Evolutionary conservation across 2,113 vertebrate genomes (phyloP), one percentile per base, ranked within the genome.

Genomic region (Coracopsis vasa): DNA sequence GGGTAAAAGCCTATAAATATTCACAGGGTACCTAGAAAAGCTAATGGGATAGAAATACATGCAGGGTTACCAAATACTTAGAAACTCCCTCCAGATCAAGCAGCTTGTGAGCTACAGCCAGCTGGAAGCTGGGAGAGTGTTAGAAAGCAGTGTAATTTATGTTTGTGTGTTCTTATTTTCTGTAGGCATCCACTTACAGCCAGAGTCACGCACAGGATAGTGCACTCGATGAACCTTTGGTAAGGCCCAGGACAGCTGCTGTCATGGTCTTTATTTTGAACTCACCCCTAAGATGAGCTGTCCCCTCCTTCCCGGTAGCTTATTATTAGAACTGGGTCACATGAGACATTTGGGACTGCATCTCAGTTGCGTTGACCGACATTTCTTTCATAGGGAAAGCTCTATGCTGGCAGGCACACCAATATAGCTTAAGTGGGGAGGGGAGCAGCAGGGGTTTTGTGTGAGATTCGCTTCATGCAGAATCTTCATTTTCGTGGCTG

Each of bases 281-380:
- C 56, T 93, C 27, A 6, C n/a, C 24, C n/a, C 45, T 80, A 72
- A 87, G 14, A 80, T 84, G 70, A 61, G 48, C 70, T 53, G 37
- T 88, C 35, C 70, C 15, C 66, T 79, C 83, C 77, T 95, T 96
- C 92, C 86, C 66, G 48, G 82, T 73, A 94, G 53, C 6, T 91
- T 96, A 96, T 96, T 91, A 86, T 92, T 96, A 96, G 96, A 94
- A 85, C 77, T 85, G 66, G 80, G 62, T 95, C 92, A 90, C 88
- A 83, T 53, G 75, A 82, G 65, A 51, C 80, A 47, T 18, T 72
- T 96, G 86, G 71, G 89, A 96, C 66, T 29, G 44, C 0, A 2
- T 72, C 93, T 91, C 24, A 0, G 23, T n/a, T 74, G 66, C 3
- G 3, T 2, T 65, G 50, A 39, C 56, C 13, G 9, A 83, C 86